Evolutionary conservation across 2,888 invertebrate species (phyloP), one percentile per base, ranked within the genome.

Genomic region (Acrobasis suavella): DNA sequence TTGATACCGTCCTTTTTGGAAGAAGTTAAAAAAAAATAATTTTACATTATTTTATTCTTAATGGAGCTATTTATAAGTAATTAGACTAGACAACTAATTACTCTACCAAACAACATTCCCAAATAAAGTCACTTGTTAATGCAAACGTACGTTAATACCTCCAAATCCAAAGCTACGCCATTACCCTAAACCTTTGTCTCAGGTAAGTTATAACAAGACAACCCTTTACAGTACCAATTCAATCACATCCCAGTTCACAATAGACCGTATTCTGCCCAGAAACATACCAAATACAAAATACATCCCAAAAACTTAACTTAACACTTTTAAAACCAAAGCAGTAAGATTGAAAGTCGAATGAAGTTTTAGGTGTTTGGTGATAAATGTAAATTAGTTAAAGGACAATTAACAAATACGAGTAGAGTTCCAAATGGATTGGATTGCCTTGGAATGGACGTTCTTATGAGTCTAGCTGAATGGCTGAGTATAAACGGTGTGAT

Each of bases 361-460:
- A 1, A 8, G 3, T 5, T 60, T 39, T 22, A 12, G 22, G 50
- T 60, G n/a, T 22, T 60, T 16, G 42, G 42, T 42, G 37, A 65
- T 58, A 64, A 62, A 62, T 37, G 38, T 67, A 70, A 68, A 17
- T 51, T 78, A 67, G 86, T 75, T 68, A 68, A 75, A 67, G 68
- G 76, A 87, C 88, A 89, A 89, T 89, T 89, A 89, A 78, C 81
- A 81, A 82, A 83, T 84, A 80, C 79, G 78, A 82, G 77, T 82
- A 80, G 82, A 83, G 85, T 83, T 83, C 84, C 86, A 89, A 90
- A 90, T 90, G 90, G 89, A 90, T 89, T 89, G 88, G 89, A 84
- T 87, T 84, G 88, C 80, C 80, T 84, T 82, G 77, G 78, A 85
- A 83, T 79, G 76, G 70, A 80, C 71, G 74, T 82, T 82, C 81